Base-by-base conservation (phyloP, 2,113 vertebrate species). In the Aegithalos caudatus region DNA sequence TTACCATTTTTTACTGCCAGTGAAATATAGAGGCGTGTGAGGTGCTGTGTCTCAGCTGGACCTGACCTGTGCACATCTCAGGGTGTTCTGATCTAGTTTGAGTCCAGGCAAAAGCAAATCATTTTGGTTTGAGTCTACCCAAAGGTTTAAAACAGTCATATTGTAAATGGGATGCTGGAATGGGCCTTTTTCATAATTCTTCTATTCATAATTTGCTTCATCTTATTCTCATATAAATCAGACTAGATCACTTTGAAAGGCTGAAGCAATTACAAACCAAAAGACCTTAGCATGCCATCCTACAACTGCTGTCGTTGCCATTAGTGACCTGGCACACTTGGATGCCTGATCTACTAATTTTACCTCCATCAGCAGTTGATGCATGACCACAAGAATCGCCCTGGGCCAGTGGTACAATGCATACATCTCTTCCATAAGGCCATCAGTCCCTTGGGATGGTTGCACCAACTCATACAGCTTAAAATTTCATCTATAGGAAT, bases 371-470 rank as follows among this genome's bases (percentile, higher is more conserved):
- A 28, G 64, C 54, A 44, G 50, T 2, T n/a, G 31, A 6, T 70
- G 50, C 2, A 4, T 15, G 60, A 19, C 54, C 38, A 9, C 27
- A 12, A 14, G 14, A 56, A 29, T 35, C 51, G 20, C 47, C 17
- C 53, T 14, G 12, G 35, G 37, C 58, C 57, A 14, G 4, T 11
- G 56, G 48, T 42, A 56, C n/a, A n/a, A n/a, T 3, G 0, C 14
- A 29, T 58, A n/a, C 31, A 7, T 72, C 44, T 38, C 67, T 51
- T 19, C 6, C 20, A 8, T 33, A 51, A 56, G 12, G n/a, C 50
- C 31, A 16, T 28, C 4, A 1, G n/a, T 57, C 8, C 42, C 20
- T 58, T 33, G 1, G 0, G 13, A 12, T 1, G 3, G 12, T 53
- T 80, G 61, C 28, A 74, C 25, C n/a, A 20, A 8, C 20, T 86